Evolutionary conservation across 2,888 invertebrate genomes (phyloP), one percentile per base, ranked within the genome.

Genomic region (Lutraria lutraria): DNA sequence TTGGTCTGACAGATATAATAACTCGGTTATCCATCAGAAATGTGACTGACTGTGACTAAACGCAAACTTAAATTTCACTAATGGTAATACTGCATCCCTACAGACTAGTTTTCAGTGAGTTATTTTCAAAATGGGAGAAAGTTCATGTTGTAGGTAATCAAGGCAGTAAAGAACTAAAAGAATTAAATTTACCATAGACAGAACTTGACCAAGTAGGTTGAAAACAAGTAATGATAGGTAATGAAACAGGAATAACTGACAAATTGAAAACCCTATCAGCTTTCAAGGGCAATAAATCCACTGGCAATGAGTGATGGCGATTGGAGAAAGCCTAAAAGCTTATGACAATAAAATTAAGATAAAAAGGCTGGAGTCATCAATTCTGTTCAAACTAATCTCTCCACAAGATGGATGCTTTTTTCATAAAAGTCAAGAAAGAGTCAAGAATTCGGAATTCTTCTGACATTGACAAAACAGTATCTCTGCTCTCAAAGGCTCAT

Each of bases 401-500:
- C 76, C 0, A 16, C 31, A 76, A 76, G 76, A 76, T 76, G 31
- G 54, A 52, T 54, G 31, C n/a, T 53, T 72, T 56, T 76, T 76
- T 29, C 19, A 16, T 76, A 34, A 76, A 76, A 76, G 76, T 76
- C 34, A 31, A 76, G 34, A 68, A 34, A 76, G 31, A 76, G 76
- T 76, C 34, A 31, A 76, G 34, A 68, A 68, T 68, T 82, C 82
- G 80, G 82, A 79, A 86, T 68, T 53, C 86, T 83, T 21, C 54
- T 82, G 87, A 87, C 84, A 84, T 76, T 87, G 87, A 89, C 87
- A 76, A 87, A 54, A 76, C 34, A 76, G 76, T 34, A 76, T 31
- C 76, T 19, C 29, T 76, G 76, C 31, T 34, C 76, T 76, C 76
- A 19, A 13, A 31, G 76, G 76, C 0, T 43, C 56, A 54, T 84